Evolutionary conservation across 2,797 vertebrate genomes (phyloP).

Genomic region (Paramormyrops hopkinsi): DNA sequence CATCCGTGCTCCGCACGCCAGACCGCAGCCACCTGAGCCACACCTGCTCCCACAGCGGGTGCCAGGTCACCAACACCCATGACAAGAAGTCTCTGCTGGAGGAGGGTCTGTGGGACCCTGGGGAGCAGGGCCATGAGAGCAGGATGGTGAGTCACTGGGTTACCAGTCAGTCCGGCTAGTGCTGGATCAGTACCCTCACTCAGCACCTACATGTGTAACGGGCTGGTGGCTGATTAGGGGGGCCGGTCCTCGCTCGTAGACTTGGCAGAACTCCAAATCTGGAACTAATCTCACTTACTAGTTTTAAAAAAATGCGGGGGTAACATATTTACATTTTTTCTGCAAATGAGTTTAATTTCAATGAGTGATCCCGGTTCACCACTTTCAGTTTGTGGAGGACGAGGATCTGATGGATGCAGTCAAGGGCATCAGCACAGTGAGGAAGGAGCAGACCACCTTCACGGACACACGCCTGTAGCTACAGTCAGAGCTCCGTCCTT

Average conservation of each 20-base stretch:
- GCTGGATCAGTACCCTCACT: neutral
- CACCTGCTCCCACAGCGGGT: conserved; percentile 75
- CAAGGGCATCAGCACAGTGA: conserved; percentile 79
- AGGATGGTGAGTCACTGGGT: conserved; percentile 61
- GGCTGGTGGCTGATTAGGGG: neutral
- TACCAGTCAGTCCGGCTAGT: neutral
- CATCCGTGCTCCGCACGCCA: conserved; percentile 61
- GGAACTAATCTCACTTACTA: neutral
- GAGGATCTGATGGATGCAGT: conserved; percentile 79
- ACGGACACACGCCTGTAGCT: conserved; percentile 80
- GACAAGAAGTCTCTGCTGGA: conserved; percentile 75
- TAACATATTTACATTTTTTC: neutral
- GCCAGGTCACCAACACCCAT: conserved; percentile 71
- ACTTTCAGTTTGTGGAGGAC: conserved; percentile 74
- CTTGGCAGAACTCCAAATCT: neutral
- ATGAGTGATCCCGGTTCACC: neutral
- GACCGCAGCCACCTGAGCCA: conserved; percentile 65
- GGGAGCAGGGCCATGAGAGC: conserved; percentile 64
- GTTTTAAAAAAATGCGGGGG: neutral
- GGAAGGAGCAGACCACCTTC: conserved; percentile 83
- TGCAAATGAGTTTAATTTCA: neutral
- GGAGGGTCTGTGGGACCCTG: conserved; percentile 73
- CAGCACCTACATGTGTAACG: neutral
- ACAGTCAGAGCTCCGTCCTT: neutral
- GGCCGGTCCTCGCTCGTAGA: neutral